Conservation (phyloP, 2,888 invertebrate species). For the Siphonodentalium dalli region DNA sequence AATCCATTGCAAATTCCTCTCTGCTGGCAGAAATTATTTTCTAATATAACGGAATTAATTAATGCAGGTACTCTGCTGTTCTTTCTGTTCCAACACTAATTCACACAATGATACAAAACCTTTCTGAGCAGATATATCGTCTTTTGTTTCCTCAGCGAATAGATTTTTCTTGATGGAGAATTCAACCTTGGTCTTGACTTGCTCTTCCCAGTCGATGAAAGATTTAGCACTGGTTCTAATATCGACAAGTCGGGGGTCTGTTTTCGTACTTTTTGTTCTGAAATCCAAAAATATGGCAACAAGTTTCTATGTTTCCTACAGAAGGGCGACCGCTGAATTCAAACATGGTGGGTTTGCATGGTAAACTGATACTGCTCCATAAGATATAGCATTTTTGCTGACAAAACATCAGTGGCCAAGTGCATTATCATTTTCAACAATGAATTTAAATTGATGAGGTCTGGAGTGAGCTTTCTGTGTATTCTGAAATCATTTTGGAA, state of each 20-base stretch:
- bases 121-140: neutral
- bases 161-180: neutral
- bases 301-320: neutral
- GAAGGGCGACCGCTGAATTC: neutral
- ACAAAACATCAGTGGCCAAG: neutral
- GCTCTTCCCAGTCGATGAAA: neutral
- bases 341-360: neutral
- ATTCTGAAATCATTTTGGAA: no score
- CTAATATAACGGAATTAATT: neutral
- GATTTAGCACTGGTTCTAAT: no score
- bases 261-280: neutral
- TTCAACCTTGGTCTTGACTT: neutral
- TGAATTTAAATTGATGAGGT: neutral
- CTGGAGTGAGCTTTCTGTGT: neutral
- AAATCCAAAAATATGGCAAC: neutral
- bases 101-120: constrained; percentile 4
- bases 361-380: neutral
- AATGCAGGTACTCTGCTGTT: neutral
- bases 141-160: neutral
- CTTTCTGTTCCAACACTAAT: neutral
- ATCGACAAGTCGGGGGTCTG: no score
- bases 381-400: neutral
- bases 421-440: neutral
- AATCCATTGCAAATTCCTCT: neutral
- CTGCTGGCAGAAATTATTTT: constrained; percentile 2